phyloP scores from a whole-genome alignment of 2,797 vertebrate species.

The Sus cebifrons region DNA sequence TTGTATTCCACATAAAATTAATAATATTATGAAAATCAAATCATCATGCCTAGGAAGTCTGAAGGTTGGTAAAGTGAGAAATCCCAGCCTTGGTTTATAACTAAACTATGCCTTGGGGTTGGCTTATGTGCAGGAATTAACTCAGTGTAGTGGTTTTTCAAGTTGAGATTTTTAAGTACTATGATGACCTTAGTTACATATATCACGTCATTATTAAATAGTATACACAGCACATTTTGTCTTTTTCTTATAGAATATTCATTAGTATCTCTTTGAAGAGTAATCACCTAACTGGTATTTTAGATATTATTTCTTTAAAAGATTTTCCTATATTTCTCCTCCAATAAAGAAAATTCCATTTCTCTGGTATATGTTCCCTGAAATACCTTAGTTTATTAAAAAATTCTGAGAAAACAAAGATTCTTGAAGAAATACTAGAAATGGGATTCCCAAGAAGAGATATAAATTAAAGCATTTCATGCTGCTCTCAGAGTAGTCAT shows the following conservation, averaged over 20 bases:
- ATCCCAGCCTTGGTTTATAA: background rate
- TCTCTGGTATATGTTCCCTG: background rate
- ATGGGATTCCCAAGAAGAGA: background rate
- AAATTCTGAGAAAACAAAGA: background rate
- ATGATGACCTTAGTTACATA: conserved; percentile 41
- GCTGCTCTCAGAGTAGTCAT: background rate
- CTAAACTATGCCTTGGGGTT: background rate
- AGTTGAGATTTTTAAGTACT: conserved; percentile 12
- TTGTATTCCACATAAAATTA: conserved; percentile 27
- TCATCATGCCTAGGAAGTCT: background rate
- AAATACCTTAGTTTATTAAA: background rate
- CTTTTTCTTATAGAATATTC: background rate
- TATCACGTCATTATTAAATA: conserved; percentile 39
- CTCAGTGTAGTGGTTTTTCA: conserved; percentile 34
- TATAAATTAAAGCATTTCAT: background rate
- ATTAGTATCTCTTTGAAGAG: conserved; percentile 9
- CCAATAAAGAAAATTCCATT: background rate
- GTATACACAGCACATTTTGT: background rate
- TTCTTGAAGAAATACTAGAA: background rate
- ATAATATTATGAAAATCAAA: conserved; percentile 45
- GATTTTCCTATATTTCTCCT: background rate
- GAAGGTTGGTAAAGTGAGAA: conserved; percentile 7
- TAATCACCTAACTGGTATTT: background rate
- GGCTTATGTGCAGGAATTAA: conserved; percentile 32
- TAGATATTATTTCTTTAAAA: background rate